phyloP scores from a whole-genome alignment of 2,113 vertebrate species.

The Gallinago jamesoni region DNA sequence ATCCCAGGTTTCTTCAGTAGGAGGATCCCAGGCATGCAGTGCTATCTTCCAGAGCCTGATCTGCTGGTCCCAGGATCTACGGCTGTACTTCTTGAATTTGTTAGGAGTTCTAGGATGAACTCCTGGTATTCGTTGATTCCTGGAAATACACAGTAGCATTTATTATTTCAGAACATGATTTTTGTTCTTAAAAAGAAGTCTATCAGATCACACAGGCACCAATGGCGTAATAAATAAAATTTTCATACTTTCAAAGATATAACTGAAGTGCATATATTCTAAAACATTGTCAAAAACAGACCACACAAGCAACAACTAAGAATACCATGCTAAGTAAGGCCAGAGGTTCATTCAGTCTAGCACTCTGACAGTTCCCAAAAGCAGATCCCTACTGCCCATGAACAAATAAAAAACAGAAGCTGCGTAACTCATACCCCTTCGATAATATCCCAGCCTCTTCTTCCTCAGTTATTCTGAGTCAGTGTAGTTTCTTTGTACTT shows the following conservation, averaged over 20 bases:
- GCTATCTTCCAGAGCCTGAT: conserved; percentile 96
- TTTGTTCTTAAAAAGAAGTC: not conserved
- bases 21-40: conserved; percentile 94
- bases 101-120: conserved; percentile 95
- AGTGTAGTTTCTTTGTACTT: not conserved
- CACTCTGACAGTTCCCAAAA: not conserved
- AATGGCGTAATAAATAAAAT: not conserved
- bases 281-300: not conserved
- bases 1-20: conserved; percentile 73
- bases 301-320: not conserved
- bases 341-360: not conserved
- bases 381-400: not conserved
- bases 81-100: conserved; percentile 97
- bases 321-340: not conserved
- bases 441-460: not conserved
- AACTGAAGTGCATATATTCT: not conserved
- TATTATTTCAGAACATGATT: not conserved
- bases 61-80: conserved; percentile 97
- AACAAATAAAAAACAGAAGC: not conserved
- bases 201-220: not conserved
- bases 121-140: conserved; percentile 86
- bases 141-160: conserved; percentile 10
- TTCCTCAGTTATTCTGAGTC: not conserved
- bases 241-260: not conserved
- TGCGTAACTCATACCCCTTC: not conserved